Evolutionary conservation across 2,797 vertebrate genomes (phyloP), one percentile per base, ranked within the genome.

Genomic region (Champsocephalus gunnari): DNA sequence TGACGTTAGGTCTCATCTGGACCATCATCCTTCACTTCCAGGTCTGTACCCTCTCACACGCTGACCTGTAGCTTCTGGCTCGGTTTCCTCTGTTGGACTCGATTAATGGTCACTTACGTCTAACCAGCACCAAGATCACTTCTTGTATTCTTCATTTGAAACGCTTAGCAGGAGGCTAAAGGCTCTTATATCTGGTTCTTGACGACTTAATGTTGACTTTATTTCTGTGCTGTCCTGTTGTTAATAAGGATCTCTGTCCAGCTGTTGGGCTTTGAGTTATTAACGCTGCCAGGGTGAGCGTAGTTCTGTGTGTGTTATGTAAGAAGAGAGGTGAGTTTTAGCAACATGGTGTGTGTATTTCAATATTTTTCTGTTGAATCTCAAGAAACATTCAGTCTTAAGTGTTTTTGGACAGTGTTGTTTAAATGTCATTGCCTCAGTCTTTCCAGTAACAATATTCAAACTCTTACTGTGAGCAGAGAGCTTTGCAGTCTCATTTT

Each of bases 1-100:
- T 99, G 83, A 99, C 98, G 5, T 88, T 99, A 68, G 98, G 98
- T 56, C 95, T 99, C 86, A 99, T 99, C 91, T 99, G 98, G 98
- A 99, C 98, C 72, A 99, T 99, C 91, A 99, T 99, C 92, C 96
- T 99, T 65, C 98, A 99, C 93, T 99, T 99, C 94, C 98, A 99
- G 97, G 98, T 99, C 93, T 80, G 93, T 64, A 17, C 32, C 0
- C 2, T n/a, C 24, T n/a, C 1, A 0, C 0, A 1, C 69, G 5
- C 63, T 57, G 9, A n/a, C 17, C 50, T 65, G 24, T 47, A 1
- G 54, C 43, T 44, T 12, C 38, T 51, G 9, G 5, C 34, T 68
- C 19, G 47, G 38, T 49, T 55, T 80, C 58, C 64, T 62, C 51
- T 19, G 9, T 17, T 55, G 0, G 28, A 58, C 7, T 64, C 19